Evolutionary conservation across 2,113 vertebrate species (phyloP), one percentile per base, ranked within the genome.

Genomic region (Cynoglossus semilaevis): DNA sequence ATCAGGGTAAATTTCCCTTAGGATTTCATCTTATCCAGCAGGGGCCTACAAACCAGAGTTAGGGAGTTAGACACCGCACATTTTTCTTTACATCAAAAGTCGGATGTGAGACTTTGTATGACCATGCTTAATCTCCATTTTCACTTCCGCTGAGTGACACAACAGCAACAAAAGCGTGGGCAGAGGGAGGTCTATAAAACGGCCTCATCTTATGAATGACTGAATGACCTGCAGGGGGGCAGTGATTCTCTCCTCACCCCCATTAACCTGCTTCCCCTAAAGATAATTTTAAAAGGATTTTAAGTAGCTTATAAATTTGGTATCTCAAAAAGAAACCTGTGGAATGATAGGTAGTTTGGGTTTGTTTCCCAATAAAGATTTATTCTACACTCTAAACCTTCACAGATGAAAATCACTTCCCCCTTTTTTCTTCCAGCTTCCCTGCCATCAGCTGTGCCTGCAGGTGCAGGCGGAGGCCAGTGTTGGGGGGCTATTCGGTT

Each of bases 401-500:
- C 36, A 15, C 56, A 29, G 3, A 29, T 29, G 22, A 29, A 29
- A 67, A 18, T 58, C 54, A 74, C 35, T 60, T 49, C 72, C 53
- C 57, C 43, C 45, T 43, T 36, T 57, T 71, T 59, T 58, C 50
- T 48, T 63, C 62, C 34, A 61, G 36, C 51, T 58, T 44, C 41
- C 37, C 61, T 64, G 56, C 48, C 68, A 63, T 77, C 77, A 63
- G 69, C 72, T 66, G 70, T 78, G 61, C 22, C 56, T 74, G 83
- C 85, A 90, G 88, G 87, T 90, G 88, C 88, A 85, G 65, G 58
- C 64, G 71, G 82, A 80, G 76, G 72, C 74, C 71, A 74, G 70
- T 72, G 67, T 77, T 81, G 77, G 71, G 75, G 82, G 76, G 68
- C 60, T 83, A 49, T 56, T 87, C 65, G 85, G 81, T 88, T 89